Base-by-base conservation (phyloP, 2,113 vertebrate genomes). In the Centropus bengalensis region DNA sequence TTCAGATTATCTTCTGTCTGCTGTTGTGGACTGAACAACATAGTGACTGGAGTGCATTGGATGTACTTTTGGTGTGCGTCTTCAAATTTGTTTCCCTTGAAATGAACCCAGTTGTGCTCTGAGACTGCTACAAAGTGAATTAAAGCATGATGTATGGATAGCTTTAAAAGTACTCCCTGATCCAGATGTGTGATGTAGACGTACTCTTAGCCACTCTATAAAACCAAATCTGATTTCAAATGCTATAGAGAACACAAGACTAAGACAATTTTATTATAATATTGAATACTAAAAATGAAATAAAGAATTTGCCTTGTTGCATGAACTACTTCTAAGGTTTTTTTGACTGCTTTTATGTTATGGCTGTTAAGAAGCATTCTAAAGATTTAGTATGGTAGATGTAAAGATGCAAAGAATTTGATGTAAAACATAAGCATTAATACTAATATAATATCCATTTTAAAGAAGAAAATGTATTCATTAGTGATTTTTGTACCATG, bases 131-230 rank as follows among this genome's bases (percentile, higher is more conserved):
- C 9, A 51, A 63, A 59, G 22, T 19, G 8, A 86, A 60, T 60
- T 20, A 56, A 73, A 77, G 2, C 17, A 66, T 8, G 3, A 2
- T 60, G 5, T 51, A 19, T 20, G 8, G 0, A 32, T 74, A 62
- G 4, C 28, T 81, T 32, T 23, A 51, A 77, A 93, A 83, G 1
- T 12, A 40, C 1, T 5, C 7, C 5, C n/a, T 52, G 12, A 49
- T 26, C 9, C 28, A 51, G 27, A 45, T 16, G 2, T 47, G 32
- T 17, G 40, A 82, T 3, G 1, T 8, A 49, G 30, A 36, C 10
- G 32, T 15, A 40, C 4, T n/a, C 6, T 77, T 30, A 86, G 15
- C 7, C 12, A 32, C 0, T 1, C 17, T 27, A 13, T 30, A 51
- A 80, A 92, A 86, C 6, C 28, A 33, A 58, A 81, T 33, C 14